Base-by-base conservation (phyloP, 2,888 invertebrate species). In the Drosophila yooni region DNA sequence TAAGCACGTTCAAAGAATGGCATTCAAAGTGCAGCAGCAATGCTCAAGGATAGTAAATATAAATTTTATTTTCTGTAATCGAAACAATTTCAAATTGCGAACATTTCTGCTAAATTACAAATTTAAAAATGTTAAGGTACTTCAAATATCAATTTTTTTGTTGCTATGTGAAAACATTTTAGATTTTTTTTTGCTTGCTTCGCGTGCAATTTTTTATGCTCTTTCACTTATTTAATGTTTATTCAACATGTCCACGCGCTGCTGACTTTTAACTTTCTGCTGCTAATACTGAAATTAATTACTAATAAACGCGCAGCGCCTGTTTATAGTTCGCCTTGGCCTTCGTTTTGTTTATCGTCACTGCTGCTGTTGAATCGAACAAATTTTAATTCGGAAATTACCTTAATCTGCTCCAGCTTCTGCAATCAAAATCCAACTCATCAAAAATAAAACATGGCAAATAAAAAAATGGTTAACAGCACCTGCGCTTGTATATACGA, bases 221-320 rank as follows among this genome's bases (percentile, higher is more conserved):
- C 21, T 61, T 75, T 61, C 33, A 48, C 25, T 15, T 8, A 25
- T 58, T 51, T 18, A 65, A 50, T 77, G 86, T 89, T 88, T 80
- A 88, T 73, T 74, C 65, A 74, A 59, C 66, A 67, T 81, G 81
- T 82, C 88, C 88, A 88, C 83, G 81, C 60, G 61, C 43, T 53
- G 71, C 61, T 66, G 53, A 66, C 63, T 79, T 83, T 70, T 73
- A 79, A 70, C 79, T 88, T 68, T 76, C 36, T 67, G 60, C 67
- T 61, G 74, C 74, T 79, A 74, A 76, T 84, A 86, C 83, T 75
- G 74, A 88, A 86, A 90, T 86, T 88, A 86, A 88, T 86, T 90
- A 76, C 71, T 75, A 81, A 81, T 86, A 88, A 88, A 90, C 81
- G 70, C 68, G 59, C 85, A 61, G 50, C 72, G 67, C 34, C 71